phyloP scores from a whole-genome alignment of 2,113 vertebrate species.

The Alethe diademata region DNA sequence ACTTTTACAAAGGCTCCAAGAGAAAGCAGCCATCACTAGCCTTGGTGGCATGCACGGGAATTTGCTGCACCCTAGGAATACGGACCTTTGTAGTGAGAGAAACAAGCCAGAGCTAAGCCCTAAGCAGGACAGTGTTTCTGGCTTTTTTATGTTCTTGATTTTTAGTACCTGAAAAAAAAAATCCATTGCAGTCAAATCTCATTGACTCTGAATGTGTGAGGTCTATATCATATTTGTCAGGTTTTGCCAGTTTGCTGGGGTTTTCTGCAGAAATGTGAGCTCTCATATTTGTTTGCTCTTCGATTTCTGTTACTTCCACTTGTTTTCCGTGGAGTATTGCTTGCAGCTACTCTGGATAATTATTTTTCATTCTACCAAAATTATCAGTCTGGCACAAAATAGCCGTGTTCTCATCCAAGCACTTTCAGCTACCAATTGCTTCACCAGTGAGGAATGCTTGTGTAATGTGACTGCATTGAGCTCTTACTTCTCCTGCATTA shows the following conservation, averaged over 20 bases:
- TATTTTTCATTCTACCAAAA: neutral
- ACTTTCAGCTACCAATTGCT: neutral
- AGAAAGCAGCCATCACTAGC: accelerated
- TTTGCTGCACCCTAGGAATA: neutral
- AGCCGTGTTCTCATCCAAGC: neutral
- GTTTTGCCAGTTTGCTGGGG: neutral
- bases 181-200: neutral
- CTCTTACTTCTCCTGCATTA: neutral
- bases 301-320: neutral
- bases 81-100: neutral
- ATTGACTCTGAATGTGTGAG: neutral
- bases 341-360: neutral
- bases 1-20: neutral
- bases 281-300: neutral
- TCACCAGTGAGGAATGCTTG: neutral
- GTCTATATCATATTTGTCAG: neutral
- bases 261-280: neutral
- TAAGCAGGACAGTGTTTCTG: neutral
- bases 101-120: neutral
- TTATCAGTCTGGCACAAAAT: neutral
- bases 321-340: neutral
- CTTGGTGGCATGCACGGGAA: neutral
- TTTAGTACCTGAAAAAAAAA: neutral
- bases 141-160: neutral
- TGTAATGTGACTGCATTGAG: accelerated